Conservation (phyloP, 2,113 vertebrate genomes). For the Sprattus sprattus region DNA sequence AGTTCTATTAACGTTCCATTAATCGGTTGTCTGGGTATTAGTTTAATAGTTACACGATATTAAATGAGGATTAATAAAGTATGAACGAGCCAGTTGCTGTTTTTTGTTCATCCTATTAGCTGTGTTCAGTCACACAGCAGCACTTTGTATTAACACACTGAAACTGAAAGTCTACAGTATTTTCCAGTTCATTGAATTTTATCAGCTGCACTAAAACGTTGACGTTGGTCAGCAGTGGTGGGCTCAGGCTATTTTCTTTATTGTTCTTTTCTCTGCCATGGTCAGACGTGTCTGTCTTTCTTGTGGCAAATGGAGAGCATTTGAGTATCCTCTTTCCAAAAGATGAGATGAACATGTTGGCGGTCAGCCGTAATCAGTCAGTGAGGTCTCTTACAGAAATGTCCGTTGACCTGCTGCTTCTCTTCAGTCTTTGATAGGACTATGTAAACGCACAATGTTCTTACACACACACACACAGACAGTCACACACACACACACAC, state of each 20-base stretch:
- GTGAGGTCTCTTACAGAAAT: background rate
- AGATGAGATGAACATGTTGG: background rate
- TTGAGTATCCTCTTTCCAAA: background rate
- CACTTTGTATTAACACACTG: background rate
- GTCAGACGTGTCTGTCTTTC: background rate
- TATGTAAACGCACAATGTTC: background rate
- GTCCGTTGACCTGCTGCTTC: background rate
- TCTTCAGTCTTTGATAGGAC: background rate
- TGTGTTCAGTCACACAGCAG: background rate
- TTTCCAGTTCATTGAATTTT: background rate
- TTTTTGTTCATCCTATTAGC: background rate
- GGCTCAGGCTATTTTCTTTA: background rate
- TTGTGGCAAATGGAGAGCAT: background rate
- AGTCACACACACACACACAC: background rate
- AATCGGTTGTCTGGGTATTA: background rate
- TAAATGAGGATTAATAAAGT: background rate
- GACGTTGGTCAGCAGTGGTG: background rate
- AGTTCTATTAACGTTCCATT: background rate
- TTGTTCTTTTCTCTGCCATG: background rate
- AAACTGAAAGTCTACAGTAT: background rate
- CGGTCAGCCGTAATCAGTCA: background rate
- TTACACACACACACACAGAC: background rate
- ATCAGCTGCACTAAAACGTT: background rate
- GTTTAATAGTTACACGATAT: background rate
- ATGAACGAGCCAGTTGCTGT: background rate